phyloP scores from a whole-genome alignment of 2,888 invertebrate genomes.

The Synergus umbraculus region DNA sequence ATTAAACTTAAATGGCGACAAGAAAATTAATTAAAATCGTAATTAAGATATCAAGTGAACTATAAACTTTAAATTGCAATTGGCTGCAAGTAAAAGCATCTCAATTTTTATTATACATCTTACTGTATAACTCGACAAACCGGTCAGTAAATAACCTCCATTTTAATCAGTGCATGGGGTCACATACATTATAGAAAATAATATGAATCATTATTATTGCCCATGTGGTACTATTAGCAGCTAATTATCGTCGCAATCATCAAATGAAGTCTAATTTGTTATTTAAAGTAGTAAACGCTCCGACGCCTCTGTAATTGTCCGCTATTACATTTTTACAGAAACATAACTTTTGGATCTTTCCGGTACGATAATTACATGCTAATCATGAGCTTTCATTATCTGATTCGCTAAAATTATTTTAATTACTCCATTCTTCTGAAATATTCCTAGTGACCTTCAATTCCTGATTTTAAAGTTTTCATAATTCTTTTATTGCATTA shows the following conservation, averaged over 20 bases:
- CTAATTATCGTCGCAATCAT: conserved; percentile 33
- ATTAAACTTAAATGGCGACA: background rate
- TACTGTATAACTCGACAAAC: conserved; percentile 35
- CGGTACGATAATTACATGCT: conserved; percentile 17
- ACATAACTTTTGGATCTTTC: conserved; percentile 42
- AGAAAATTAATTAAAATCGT: background rate
- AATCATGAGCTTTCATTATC: background rate
- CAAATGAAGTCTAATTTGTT: conserved; percentile 4
- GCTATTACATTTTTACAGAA: conserved; percentile 43
- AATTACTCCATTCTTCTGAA: no score
- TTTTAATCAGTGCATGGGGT: conserved; percentile 21
- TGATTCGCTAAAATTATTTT: background rate
- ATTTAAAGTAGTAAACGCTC: conserved; percentile 26
- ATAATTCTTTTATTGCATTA: conserved; percentile 3
- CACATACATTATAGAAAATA: conserved; percentile 30
- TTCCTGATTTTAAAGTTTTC: background rate
- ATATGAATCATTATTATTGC: conserved; percentile 29
- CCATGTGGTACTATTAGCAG: conserved; percentile 16
- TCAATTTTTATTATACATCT: background rate
- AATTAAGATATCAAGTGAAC: background rate
- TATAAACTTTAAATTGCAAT: background rate
- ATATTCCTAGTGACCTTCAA: no score
- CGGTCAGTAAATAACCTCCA: conserved; percentile 14
- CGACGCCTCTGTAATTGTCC: conserved; percentile 34
- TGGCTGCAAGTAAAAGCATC: background rate